Conservation (phyloP, 2,888 invertebrate genomes). For the Archips crataeganus region DNA sequence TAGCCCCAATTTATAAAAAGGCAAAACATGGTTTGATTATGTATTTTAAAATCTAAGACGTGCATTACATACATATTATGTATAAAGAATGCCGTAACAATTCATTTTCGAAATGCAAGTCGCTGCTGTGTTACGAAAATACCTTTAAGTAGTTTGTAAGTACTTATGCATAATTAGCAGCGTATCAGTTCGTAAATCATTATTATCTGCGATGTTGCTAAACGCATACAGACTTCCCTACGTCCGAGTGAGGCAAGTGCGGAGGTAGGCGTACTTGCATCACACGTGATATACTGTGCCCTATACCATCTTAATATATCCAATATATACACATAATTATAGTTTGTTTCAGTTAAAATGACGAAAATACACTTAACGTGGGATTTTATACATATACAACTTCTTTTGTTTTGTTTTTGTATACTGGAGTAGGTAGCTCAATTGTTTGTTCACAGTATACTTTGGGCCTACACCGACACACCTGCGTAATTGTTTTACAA, state of each 20-base stretch:
- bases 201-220: constrained; percentile 57
- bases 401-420: too few relatives aligned
- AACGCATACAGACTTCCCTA: constrained; percentile 55
- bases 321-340: neutral
- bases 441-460: too few relatives aligned
- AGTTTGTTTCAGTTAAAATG: too few relatives aligned
- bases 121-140: constrained; percentile 29
- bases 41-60: neutral
- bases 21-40: neutral
- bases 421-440: too few relatives aligned
- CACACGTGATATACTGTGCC: constrained; percentile 56
- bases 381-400: too few relatives aligned
- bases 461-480: too few relatives aligned
- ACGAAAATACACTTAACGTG: too few relatives aligned
- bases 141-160: constrained; percentile 15
- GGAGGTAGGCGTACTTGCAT: constrained; percentile 57
- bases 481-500: too few relatives aligned
- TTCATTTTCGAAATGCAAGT: constrained; percentile 17
- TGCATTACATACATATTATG: neutral
- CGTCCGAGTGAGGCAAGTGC: constrained; percentile 53
- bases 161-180: constrained; percentile 46
- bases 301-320: constrained; percentile 29
- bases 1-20: neutral
- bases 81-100: neutral
- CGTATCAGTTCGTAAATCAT: constrained; percentile 59